phyloP scores from a whole-genome alignment of 2,888 invertebrate species.

The Dorcus parallelipipedus region DNA sequence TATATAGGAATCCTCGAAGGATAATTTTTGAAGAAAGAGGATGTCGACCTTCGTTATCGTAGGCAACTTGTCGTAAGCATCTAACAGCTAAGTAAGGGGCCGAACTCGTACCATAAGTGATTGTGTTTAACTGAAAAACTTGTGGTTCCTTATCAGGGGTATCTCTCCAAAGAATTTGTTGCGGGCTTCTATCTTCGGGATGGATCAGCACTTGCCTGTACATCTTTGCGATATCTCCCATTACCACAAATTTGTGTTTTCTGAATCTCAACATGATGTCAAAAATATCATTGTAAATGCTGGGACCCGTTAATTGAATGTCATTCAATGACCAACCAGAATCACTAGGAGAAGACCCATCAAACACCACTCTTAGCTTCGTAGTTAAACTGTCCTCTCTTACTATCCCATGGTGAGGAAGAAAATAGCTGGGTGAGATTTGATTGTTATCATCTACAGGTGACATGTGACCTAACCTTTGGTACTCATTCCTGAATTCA shows the following conservation, averaged over 20 bases:
- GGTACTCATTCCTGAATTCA: not conserved
- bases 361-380: too few species aligned
- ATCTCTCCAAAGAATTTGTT: not conserved
- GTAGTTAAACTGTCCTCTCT: not conserved
- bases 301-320: not conserved
- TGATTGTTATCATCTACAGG: not conserved
- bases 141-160: not conserved
- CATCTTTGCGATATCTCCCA: too few species aligned
- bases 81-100: not conserved
- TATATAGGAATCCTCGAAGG: not conserved
- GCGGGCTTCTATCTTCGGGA: not conserved
- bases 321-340: too few species aligned
- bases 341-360: too few species aligned
- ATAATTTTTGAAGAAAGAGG: not conserved
- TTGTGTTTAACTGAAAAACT: not conserved
- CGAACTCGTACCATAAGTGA: not conserved
- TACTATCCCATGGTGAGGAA: not conserved
- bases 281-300: not conserved
- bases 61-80: not conserved
- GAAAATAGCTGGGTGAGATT: not conserved
- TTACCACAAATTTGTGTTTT: not conserved
- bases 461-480: not conserved
- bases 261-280: not conserved
- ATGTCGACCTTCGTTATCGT: not conserved
- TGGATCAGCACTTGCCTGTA: not conserved